These are phyloP conservation scores for Clostera curtula DNA, from an alignment of 2,888 invertebrate species.

Conservation along the genomic window DNA sequence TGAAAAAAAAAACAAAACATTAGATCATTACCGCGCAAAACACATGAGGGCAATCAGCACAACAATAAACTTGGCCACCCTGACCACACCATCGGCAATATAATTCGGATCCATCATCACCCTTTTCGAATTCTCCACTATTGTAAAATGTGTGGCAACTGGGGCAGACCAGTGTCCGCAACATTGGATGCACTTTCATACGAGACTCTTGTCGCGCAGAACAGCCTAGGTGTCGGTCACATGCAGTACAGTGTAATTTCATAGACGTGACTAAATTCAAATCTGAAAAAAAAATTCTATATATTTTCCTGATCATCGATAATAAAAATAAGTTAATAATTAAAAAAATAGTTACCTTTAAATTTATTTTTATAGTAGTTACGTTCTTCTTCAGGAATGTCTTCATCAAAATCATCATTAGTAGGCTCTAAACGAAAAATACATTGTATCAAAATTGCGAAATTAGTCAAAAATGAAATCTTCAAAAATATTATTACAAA, in stretches of 20 bases:
- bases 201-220: slow-evolving; percentile 77
- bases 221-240: slow-evolving; percentile 84
- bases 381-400: slow-evolving; percentile 69
- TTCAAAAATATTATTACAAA: slow-evolving; percentile 16
- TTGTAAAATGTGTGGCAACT: slow-evolving; percentile 85
- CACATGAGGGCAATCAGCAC: slow-evolving; percentile 83
- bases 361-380: slow-evolving; percentile 67
- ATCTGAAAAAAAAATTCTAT: slow-evolving; percentile 52
- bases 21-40: slow-evolving; percentile 77
- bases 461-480: neutral
- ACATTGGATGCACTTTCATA: slow-evolving; percentile 82
- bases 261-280: slow-evolving; percentile 74
- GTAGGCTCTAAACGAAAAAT: slow-evolving; percentile 46
- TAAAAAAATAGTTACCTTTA: slow-evolving; percentile 35
- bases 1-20: slow-evolving; percentile 12
- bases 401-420: slow-evolving; percentile 69
- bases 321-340: neutral
- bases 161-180: slow-evolving; percentile 82
- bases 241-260: slow-evolving; percentile 83
- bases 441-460: neutral
- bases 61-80: slow-evolving; percentile 86
- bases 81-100: slow-evolving; percentile 91
- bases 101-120: slow-evolving; percentile 87
- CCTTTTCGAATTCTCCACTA: slow-evolving; percentile 87
- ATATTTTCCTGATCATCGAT: neutral